phyloP scores from a whole-genome alignment of 1,140 invertebrate genomes.

The Leptinotarsa defecta region DNA sequence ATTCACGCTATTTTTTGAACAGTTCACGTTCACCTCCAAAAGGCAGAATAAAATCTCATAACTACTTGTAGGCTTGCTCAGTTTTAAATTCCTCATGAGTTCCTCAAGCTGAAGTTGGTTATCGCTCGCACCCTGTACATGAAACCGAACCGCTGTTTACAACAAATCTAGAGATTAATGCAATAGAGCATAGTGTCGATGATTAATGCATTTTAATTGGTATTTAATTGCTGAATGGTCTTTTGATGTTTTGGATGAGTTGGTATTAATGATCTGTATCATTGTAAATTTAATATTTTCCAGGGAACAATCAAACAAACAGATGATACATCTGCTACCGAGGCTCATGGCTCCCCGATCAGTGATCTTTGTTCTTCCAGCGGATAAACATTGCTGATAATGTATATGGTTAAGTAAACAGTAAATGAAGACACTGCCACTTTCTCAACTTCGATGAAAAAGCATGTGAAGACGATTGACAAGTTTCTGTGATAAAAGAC shows the following conservation, averaged over 20 bases:
- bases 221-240: conserved; percentile 12
- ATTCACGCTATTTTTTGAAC: too few relatives aligned
- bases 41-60: too few relatives aligned
- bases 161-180: too few relatives aligned
- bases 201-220: background rate
- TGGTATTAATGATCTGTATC: conserved; percentile 17
- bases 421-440: conserved; percentile 6
- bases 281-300: conserved; percentile 19
- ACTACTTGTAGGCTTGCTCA: too few relatives aligned
- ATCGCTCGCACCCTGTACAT: too few relatives aligned
- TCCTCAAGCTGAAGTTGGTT: too few relatives aligned
- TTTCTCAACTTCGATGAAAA: conserved; percentile 14
- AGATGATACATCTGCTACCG: conserved; percentile 23
- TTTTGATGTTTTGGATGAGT: conserved; percentile 10
- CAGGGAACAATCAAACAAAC: conserved; percentile 14
- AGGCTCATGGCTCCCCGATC: background rate
- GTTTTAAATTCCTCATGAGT: too few relatives aligned
- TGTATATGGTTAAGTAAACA: conserved; percentile 15
- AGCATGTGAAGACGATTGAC: background rate
- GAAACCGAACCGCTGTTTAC: too few relatives aligned
- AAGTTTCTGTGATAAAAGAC: too few relatives aligned
- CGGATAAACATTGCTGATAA: conserved; percentile 37
- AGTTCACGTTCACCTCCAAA: too few relatives aligned
- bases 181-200: background rate
- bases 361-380: conserved; percentile 39